These are phyloP conservation scores for Micronisus gabar DNA, from an alignment of 2,113 vertebrate species.

Conservation along the genomic window DNA sequence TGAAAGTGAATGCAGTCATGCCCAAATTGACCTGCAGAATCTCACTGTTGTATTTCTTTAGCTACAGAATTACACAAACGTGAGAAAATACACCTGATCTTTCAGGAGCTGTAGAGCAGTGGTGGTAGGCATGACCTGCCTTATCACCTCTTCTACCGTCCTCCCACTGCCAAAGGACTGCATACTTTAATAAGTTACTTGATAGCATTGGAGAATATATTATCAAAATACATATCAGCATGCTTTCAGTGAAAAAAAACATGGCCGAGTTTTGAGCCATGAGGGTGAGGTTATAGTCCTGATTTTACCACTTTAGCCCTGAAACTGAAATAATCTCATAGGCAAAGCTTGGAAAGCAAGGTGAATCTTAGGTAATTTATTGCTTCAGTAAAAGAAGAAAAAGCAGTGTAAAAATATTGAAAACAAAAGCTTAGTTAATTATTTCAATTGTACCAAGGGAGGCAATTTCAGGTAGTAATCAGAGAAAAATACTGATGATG, in stretches of 20 bases:
- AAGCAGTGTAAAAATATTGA: background rate
- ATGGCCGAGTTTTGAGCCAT: background rate
- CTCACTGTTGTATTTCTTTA: background rate
- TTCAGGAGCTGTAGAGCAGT: background rate
- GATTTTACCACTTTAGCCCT: background rate
- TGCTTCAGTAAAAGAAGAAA: background rate
- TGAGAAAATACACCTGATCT: background rate
- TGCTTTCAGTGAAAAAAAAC: background rate
- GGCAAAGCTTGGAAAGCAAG: background rate
- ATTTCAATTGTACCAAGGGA: background rate
- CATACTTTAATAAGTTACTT: background rate
- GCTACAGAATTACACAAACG: background rate
- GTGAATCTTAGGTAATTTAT: background rate
- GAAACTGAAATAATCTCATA: background rate
- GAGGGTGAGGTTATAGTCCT: too few relatives aligned
- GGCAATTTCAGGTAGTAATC: background rate
- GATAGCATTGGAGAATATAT: background rate
- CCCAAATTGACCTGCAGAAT: background rate
- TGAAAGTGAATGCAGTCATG: fast-evolving
- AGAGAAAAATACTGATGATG: background rate
- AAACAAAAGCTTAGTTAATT: background rate
- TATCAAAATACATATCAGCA: background rate
- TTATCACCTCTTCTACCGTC: background rate
- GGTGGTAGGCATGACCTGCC: background rate
- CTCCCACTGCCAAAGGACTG: background rate